A percentile compares a stretch with the other conserved stretches of the same genome.
Conservation (phyloP, 2,797 vertebrate species). For the Hoplostethus atlanticus region DNA sequence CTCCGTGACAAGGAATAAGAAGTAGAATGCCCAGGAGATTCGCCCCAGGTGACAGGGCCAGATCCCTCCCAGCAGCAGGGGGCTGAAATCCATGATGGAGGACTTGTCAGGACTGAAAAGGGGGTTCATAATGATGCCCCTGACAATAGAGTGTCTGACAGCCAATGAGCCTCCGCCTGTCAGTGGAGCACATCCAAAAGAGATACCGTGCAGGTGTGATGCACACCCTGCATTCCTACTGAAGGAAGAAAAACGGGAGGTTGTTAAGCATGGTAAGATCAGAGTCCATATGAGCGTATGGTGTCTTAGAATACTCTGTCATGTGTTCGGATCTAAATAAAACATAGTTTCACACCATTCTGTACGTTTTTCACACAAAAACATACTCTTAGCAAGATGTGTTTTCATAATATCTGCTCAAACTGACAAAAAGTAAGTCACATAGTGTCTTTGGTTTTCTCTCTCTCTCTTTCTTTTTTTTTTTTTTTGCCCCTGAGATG, state of each 20-base stretch:
- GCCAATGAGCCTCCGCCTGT: conserved; percentile 70
- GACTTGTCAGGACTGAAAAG: conserved; percentile 72
- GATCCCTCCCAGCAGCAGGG: conserved; percentile 56
- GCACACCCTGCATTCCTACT: conserved; percentile 12
- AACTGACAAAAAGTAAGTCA: no score
- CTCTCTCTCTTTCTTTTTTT: conserved; percentile 31
- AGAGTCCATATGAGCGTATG: no score
- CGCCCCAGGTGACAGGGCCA: conserved; percentile 74
- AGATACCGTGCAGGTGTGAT: conserved; percentile 30
- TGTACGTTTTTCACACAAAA: conserved; percentile 17
- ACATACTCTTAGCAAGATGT: not conserved
- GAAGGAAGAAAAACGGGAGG: conserved; percentile 20
- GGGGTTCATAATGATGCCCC: conserved; percentile 76
- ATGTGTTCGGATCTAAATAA: no score
- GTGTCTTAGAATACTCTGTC: not conserved
- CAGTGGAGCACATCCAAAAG: conserved; percentile 53
- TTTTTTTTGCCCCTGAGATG: conserved; percentile 26
- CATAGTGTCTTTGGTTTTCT: conserved; percentile 15
- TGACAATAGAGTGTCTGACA: conserved; percentile 74
- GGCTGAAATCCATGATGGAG: conserved; percentile 68
- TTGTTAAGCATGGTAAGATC: not conserved
- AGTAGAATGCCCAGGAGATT: conserved; percentile 54
- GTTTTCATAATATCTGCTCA: no score
- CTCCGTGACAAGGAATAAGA: conserved; percentile 60
- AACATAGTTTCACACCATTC: not conserved